phyloP scores from a whole-genome alignment of 1,140 invertebrate species.

The Akabosia matsudoensis region DNA sequence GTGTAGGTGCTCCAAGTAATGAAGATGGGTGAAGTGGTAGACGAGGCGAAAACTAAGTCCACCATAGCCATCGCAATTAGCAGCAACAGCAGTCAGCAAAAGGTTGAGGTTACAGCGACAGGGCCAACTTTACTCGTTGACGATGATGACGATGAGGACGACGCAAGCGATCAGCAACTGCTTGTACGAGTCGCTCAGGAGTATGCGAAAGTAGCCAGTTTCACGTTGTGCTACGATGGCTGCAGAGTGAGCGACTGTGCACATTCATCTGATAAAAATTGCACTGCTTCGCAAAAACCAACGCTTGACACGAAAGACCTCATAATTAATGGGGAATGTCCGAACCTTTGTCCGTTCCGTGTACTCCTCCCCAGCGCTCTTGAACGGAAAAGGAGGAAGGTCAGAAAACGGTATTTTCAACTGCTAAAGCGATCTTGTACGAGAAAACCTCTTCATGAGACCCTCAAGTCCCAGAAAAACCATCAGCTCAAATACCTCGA shows the following conservation, averaged over 20 bases:
- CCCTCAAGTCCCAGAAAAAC: not conserved
- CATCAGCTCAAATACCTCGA: not conserved
- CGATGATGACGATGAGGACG: not conserved
- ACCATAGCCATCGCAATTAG: no score
- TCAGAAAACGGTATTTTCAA: not conserved
- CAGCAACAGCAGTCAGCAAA: not conserved
- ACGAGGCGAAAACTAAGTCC: not conserved
- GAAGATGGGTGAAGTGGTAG: constrained; percentile 13
- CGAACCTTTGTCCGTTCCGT: not conserved
- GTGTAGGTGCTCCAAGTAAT: not conserved
- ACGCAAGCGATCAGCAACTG: not conserved
- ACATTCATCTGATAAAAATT: not conserved
- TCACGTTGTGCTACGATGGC: not conserved
- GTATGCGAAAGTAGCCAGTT: not conserved
- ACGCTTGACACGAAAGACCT: no score
- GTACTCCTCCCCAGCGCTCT: not conserved
- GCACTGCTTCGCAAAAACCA: not conserved
- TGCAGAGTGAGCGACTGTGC: not conserved
- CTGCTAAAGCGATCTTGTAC: not conserved
- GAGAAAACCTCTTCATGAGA: not conserved
- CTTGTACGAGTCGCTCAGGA: not conserved
- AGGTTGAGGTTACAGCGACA: not conserved
- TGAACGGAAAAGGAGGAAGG: not conserved
- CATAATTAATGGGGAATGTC: not conserved
- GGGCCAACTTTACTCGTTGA: not conserved